Base-by-base conservation (phyloP, 2,797 vertebrate genomes). In the Cirrhinus mrigala region DNA sequence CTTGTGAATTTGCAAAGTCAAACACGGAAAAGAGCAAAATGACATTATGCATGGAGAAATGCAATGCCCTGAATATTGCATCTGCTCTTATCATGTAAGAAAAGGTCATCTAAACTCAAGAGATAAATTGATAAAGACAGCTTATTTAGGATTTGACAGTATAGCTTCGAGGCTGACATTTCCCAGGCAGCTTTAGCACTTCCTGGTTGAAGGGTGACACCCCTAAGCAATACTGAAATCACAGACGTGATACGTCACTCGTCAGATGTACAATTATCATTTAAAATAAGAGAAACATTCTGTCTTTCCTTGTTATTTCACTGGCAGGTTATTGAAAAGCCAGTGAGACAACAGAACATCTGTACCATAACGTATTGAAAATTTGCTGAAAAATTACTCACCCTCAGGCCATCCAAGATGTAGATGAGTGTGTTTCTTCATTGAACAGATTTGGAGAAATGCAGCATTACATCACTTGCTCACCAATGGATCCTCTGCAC, bases 151-250 rank as follows among this genome's bases (percentile, higher is more conserved):
- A 80, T 62, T 82, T 82, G 64, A 85, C 83, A 81, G 76, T 48
- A 46, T 77, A 71, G 54, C 76, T 84, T 24, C 79, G 29, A 27
- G 79, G 29, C 10, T 86, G 80, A 62, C 75, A 85, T 87, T 85
- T 85, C 29, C 46, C 46, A 40, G 83, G 64, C 37, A 52, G 74
- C 81, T 82, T 79, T 81, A 79, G 18, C 33, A 48, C 82, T n/a
- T 20, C 24, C 56, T 54, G 20, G 50, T 27, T 70, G n/a, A 54
- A 70, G 29, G 18, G 20, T 27, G n/a, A n/a, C n/a, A n/a, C n/a
- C n/a, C n/a, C n/a, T n/a, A n/a, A n/a, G n/a, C n/a, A n/a, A n/a
- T n/a, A n/a, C n/a, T n/a, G n/a, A n/a, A n/a, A n/a, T n/a, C n/a
- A n/a, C n/a, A 81, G 14, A 33, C 1, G 14, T 46, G 9, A 44